phyloP scores from a whole-genome alignment of 2,797 vertebrate species.

The Ambastaia sidthimunki region DNA sequence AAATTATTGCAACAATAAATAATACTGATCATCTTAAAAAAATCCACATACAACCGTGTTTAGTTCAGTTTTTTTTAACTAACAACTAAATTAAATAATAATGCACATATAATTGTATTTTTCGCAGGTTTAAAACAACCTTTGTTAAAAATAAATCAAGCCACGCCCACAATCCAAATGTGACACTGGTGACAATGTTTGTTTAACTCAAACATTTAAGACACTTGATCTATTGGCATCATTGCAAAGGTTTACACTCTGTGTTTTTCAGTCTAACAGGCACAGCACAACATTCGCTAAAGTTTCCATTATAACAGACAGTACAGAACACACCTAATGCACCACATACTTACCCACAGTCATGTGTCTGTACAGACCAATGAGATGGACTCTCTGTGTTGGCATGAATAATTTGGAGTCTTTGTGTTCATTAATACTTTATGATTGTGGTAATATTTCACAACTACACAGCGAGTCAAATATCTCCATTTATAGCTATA shows the following conservation, averaged over 20 bases:
- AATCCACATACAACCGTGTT: constrained; percentile 20
- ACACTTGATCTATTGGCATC: constrained; percentile 57
- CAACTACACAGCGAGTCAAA: constrained; percentile 11
- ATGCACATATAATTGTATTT: constrained; percentile 7
- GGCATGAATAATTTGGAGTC: constrained; percentile 30
- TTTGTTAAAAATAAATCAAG: constrained; percentile 25
- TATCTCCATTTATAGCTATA: constrained; percentile 16
- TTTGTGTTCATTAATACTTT: constrained; percentile 35
- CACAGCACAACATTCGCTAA: constrained; percentile 38
- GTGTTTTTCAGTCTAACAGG: constrained; percentile 41
- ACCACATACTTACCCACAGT: neutral
- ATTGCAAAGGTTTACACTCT: constrained; percentile 41
- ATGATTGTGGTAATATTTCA: constrained; percentile 29
- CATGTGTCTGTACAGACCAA: constrained; percentile 7
- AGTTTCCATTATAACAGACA: constrained; percentile 1
- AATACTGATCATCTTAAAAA: constrained; percentile 57
- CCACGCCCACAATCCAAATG: constrained; percentile 23
- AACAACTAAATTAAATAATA: constrained; percentile 1
- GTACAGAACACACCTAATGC: neutral
- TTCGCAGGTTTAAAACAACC: constrained; percentile 59
- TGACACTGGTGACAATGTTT: constrained; percentile 10
- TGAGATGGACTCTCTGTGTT: constrained; percentile 6
- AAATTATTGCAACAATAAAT: constrained; percentile 55
- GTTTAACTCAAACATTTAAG: constrained; percentile 28
- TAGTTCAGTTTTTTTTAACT: neutral